Evolutionary conservation across 2,797 vertebrate genomes (phyloP).

Genomic region (Gambusia yucatana): DNA sequence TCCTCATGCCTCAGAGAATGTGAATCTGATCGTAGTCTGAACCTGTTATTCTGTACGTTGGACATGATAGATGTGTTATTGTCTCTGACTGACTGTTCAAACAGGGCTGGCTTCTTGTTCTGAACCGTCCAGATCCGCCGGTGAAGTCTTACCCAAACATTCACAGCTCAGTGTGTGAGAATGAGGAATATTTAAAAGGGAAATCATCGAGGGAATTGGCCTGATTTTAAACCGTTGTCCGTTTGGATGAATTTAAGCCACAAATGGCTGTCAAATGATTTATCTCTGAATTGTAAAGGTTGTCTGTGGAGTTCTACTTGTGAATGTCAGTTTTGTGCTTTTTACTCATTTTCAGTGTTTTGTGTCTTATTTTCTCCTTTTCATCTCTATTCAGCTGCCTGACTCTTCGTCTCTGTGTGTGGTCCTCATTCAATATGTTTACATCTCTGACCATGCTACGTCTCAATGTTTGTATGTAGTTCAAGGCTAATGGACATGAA

Average conservation of each 20-base stretch:
- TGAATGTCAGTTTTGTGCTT: conserved; percentile 25
- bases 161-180: conserved; percentile 46
- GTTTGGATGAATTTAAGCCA: conserved; percentile 28
- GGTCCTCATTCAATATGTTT: conserved; percentile 64
- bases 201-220: conserved; percentile 59
- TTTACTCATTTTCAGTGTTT: conserved; percentile 1
- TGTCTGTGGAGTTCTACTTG: conserved; percentile 13
- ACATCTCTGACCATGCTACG: conserved; percentile 59
- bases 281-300: conserved; percentile 11
- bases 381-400: conserved; percentile 36
- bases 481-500: conserved; percentile 47
- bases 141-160: conserved; percentile 9
- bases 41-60: conserved; percentile 30
- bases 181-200: conserved; percentile 58
- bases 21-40: conserved; percentile 47
- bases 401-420: conserved; percentile 25
- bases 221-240: conserved; percentile 13
- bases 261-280: conserved; percentile 34
- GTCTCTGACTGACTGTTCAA: conserved; percentile 14
- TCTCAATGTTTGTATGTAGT: conserved; percentile 48
- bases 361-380: conserved; percentile 20
- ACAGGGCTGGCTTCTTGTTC: conserved; percentile 61
- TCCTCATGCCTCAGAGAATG: conserved; percentile 54
- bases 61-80: conserved; percentile 10
- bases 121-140: conserved; percentile 25